phyloP scores from a whole-genome alignment of 2,888 invertebrate species.

The Willowsia nigromaculata region DNA sequence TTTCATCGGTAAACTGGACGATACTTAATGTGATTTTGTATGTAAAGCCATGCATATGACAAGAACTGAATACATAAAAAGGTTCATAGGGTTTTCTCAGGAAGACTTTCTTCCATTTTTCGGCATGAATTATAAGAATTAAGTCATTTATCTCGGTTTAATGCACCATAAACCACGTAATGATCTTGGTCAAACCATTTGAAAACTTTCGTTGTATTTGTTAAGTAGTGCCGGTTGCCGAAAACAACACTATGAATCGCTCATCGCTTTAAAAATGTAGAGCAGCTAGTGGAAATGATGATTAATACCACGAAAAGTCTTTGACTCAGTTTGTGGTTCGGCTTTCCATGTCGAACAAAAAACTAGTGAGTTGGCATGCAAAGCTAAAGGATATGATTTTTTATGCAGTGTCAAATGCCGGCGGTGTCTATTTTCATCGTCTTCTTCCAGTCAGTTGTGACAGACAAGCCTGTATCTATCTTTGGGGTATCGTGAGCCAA shows the following conservation, averaged over 20 bases:
- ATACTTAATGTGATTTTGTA: neutral
- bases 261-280: neutral
- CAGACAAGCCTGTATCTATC: neutral
- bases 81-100: conserved; percentile 24
- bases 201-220: conserved; percentile 40
- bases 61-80: no score
- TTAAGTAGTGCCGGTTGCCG: neutral
- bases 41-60: no score
- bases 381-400: neutral
- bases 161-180: conserved; percentile 73
- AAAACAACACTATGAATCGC: conserved; percentile 27
- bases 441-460: neutral
- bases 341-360: neutral
- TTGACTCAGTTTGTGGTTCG: neutral
- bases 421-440: conserved; percentile 63
- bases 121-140: conserved; percentile 51
- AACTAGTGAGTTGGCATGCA: neutral
- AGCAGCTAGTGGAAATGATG: conserved; percentile 48
- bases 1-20: no score
- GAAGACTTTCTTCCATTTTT: conserved; percentile 33
- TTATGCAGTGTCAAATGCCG: conserved; percentile 36
- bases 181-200: conserved; percentile 64
- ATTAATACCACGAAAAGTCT: conserved; percentile 49
- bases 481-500: neutral
- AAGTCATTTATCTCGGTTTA: conserved; percentile 70